Conservation (phyloP, 2,888 invertebrate genomes). For the Hedychridium roseum region DNA sequence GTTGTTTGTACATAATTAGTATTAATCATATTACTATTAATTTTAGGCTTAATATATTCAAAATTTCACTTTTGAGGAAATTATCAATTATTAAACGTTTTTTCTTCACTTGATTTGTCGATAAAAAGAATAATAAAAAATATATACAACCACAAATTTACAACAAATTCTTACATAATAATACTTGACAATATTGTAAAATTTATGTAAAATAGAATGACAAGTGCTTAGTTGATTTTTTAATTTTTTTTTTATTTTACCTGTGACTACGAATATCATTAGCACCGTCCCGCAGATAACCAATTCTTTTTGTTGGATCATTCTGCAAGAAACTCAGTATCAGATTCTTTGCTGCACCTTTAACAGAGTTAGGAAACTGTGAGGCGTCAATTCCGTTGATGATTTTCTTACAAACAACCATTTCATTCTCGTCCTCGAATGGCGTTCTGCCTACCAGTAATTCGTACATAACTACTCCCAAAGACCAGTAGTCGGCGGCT, state of each 20-base stretch:
- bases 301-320: constrained; percentile 85
- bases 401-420: constrained; percentile 91
- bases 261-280: constrained; percentile 83
- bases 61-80: not conserved
- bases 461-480: constrained; percentile 87
- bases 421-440: constrained; percentile 85
- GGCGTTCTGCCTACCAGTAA: constrained; percentile 86
- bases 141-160: not conserved
- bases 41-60: too few relatives aligned
- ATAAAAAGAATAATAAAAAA: too few relatives aligned
- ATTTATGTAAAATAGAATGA: not conserved
- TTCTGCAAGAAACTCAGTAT: constrained; percentile 85
- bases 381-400: constrained; percentile 88
- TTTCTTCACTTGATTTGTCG: not conserved
- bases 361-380: constrained; percentile 79
- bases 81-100: not conserved
- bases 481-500: constrained; percentile 92
- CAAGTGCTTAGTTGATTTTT: constrained; percentile 3
- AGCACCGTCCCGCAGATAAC: constrained; percentile 85
- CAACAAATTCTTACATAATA: not conserved
- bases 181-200: not conserved
- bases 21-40: too few relatives aligned
- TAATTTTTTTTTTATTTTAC: constrained; percentile 60
- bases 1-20: too few relatives aligned
- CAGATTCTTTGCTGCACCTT: constrained; percentile 78